Percentiles rank a stretch among this genome's conserved stretches.
Evolutionary conservation across 2,797 vertebrate species (phyloP).

Genomic region (Distichodus sexfasciatus): DNA sequence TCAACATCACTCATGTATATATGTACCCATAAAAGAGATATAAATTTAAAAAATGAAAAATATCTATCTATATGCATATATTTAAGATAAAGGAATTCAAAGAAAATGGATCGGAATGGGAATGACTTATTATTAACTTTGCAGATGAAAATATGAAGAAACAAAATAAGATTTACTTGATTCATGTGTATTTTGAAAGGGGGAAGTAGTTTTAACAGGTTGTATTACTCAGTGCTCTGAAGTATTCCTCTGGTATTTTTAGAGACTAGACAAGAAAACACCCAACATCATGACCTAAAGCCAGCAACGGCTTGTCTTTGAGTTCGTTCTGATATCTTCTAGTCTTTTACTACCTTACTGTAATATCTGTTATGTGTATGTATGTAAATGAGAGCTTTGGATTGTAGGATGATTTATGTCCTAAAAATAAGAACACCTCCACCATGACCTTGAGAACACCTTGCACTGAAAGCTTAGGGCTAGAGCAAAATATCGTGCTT

Average conservation of each 20-base stretch:
- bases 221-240: conserved; percentile 15
- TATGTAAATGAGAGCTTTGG: conserved; percentile 39
- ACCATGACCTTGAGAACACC: conserved; percentile 58
- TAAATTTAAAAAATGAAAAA: conserved; percentile 65
- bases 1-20: conserved; percentile 52
- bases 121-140: conserved; percentile 63
- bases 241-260: conserved; percentile 34
- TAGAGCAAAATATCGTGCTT: conserved; percentile 50
- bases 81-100: conserved; percentile 59
- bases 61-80: conserved; percentile 74
- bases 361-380: conserved; percentile 60
- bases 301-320: conserved; percentile 32
- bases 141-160: conserved; percentile 51
- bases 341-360: conserved; percentile 55
- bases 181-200: conserved; percentile 76
- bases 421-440: conserved; percentile 67
- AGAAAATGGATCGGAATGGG: conserved; percentile 38
- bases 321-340: conserved; percentile 48
- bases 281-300: conserved; percentile 30
- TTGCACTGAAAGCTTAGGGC: conserved; percentile 67
- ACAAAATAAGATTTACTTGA: conserved; percentile 62
- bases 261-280: conserved; percentile 27
- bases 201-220: conserved; percentile 72
- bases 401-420: conserved; percentile 58
- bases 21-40: conserved; percentile 75